Evolutionary conservation across 92 coral and sea anemone species (phyloP), one percentile per base, ranked within the genome.

Genomic region (Palythoa caribaeorum): DNA sequence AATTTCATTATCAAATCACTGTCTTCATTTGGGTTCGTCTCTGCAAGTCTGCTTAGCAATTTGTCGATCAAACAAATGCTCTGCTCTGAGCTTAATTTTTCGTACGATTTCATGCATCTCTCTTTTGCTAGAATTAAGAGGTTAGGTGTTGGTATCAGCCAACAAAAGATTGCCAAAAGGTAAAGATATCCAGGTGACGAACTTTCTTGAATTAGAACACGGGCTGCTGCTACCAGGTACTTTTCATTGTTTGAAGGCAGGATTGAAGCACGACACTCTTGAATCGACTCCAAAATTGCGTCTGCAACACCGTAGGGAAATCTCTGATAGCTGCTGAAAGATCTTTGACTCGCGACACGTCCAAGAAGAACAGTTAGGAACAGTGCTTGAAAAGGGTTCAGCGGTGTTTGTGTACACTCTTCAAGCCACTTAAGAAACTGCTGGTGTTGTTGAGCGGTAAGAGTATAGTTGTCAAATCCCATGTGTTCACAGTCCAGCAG

Each of bases 401-500:
- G 52, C 2, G 3, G 38, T 2, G 5, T 17, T 10, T 2, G 38
- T 10, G 47, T n/a, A 2, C 60, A 16, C 0, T 15, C 10, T 20
- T 5, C 21, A 0, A 95, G 8, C 92, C 90, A 93, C 0, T 84
- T 59, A 6, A 88, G 0, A 53, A 92, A 91, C 1, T 48, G 9
- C 0, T 6, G 35, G 8, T 77, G 44, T 1, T 93, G 86, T 0
- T 20, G 13, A 12, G 2, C 3, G 0, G 10, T 21, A 60, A 63
- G 87, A 73, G 47, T 6, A 6, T 55, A 63, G 16, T 63, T 39
- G 1, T 88, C 91, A 84, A 95, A 93, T 5, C 91, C 93, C 16
- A 93, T 44, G 37, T 95, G 90, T 53, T 93, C 98, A 60, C 94
- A 87, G 38, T 93, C 93, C 5, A 89, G 89, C 68, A 95, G 6